phyloP scores from a whole-genome alignment of 2,113 vertebrate genomes.

The Paradisaea rubra region DNA sequence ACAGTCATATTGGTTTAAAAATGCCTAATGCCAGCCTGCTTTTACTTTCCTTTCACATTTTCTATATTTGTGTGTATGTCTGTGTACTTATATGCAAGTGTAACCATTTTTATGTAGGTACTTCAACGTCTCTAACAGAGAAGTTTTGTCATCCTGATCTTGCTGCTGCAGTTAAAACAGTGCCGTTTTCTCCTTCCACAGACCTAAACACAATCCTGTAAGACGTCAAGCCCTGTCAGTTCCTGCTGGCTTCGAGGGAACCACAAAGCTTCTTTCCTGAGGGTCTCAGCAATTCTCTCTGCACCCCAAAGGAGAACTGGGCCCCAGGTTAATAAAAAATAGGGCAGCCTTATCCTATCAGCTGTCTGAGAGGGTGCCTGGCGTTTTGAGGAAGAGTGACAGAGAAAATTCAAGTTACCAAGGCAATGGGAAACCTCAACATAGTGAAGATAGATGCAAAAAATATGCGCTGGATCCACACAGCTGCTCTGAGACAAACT shows the following conservation, averaged over 20 bases:
- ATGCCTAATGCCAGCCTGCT: neutral
- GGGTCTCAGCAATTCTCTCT: neutral
- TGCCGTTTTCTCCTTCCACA: neutral
- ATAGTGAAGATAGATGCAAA: neutral
- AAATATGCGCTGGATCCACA: neutral
- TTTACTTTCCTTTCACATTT: neutral
- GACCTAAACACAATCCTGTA: neutral
- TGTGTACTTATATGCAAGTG: neutral
- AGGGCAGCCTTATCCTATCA: neutral
- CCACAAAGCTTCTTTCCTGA: neutral
- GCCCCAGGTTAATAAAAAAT: conserved; percentile 17
- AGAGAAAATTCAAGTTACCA: neutral
- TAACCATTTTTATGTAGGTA: neutral
- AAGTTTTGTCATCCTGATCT: neutral
- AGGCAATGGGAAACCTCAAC: neutral
- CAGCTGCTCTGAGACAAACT: neutral
- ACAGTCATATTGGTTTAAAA: neutral
- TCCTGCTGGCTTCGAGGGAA: neutral
- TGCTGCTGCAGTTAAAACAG: neutral
- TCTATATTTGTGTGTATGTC: rapidly evolving
- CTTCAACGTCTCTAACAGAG: neutral
- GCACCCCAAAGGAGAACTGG: neutral
- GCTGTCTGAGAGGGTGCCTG: neutral
- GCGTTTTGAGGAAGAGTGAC: neutral
- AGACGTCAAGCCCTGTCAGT: neutral